These are phyloP conservation scores for Eupeodes latifasciatus DNA, from an alignment of 2,888 invertebrate genomes.

Conservation along the genomic window DNA sequence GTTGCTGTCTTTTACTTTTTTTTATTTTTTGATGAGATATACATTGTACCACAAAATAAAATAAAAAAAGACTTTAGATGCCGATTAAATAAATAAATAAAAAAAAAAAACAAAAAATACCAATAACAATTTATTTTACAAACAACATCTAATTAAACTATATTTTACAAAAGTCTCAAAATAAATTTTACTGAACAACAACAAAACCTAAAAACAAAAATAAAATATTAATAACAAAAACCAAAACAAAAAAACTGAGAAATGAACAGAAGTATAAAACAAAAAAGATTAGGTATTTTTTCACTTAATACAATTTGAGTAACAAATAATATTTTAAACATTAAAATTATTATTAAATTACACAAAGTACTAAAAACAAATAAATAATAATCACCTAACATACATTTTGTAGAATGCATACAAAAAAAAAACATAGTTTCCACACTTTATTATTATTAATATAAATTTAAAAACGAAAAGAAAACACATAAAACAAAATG, in stretches of 20 bases:
- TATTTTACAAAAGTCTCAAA: constrained; percentile 68
- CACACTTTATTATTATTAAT: constrained; percentile 57
- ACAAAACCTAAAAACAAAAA: constrained; percentile 35
- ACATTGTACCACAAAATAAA: constrained; percentile 72
- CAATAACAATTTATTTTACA: constrained; percentile 73
- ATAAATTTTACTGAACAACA: constrained; percentile 67
- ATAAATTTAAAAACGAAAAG: constrained; percentile 5
- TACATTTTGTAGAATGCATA: constrained; percentile 70
- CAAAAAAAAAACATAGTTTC: constrained; percentile 56
- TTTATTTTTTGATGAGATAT: constrained; percentile 74
- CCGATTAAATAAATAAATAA: constrained; percentile 43
- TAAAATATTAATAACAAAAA: constrained; percentile 41
- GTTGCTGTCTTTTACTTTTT: constrained; percentile 73
- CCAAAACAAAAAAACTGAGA: constrained; percentile 60
- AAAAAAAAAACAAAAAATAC: constrained; percentile 26
- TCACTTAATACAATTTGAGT: constrained; percentile 71
- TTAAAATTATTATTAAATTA: constrained; percentile 61
- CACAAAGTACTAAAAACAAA: constrained; percentile 43
- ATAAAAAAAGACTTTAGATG: constrained; percentile 67
- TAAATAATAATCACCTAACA: constrained; percentile 63
- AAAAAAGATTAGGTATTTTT: constrained; percentile 66
- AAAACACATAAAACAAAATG: background rate
- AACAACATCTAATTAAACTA: constrained; percentile 69
- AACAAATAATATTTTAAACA: constrained; percentile 56
- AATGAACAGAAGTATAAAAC: constrained; percentile 36